phyloP scores from a whole-genome alignment of 2,888 invertebrate genomes.

The Drosophila pegasa region DNA sequence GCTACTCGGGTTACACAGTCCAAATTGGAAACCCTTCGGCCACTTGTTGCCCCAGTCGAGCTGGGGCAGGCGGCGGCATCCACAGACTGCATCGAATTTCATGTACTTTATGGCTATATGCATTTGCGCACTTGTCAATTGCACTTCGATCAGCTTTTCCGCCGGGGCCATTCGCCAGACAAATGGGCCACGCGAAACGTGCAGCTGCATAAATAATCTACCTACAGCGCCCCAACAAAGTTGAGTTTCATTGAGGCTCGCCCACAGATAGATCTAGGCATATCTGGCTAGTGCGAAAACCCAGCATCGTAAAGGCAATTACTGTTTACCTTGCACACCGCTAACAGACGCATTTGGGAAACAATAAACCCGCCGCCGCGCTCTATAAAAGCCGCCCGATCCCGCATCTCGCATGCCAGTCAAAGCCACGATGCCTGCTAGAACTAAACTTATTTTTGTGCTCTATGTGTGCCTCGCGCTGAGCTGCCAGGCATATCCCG shows the following conservation, averaged over 20 bases:
- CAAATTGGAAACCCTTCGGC: constrained; percentile 48
- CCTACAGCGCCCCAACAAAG: constrained; percentile 1
- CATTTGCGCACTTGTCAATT: constrained; percentile 76
- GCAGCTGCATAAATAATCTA: constrained; percentile 77
- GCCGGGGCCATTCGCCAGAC: constrained; percentile 48
- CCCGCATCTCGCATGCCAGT: constrained; percentile 34
- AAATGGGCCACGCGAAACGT: constrained; percentile 62
- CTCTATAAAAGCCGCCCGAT: constrained; percentile 53
- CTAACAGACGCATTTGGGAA: constrained; percentile 7
- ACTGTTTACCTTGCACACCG: constrained; percentile 15
- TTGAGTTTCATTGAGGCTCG: constrained; percentile 31
- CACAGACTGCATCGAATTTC: constrained; percentile 59
- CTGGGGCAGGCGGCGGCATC: background rate
- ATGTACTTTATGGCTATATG: constrained; percentile 66
- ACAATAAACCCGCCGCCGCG: constrained; percentile 9
- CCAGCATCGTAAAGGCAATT: constrained; percentile 32
- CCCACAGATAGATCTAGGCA: constrained; percentile 9
- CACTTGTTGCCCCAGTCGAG: constrained; percentile 60
- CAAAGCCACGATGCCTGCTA: constrained; percentile 47
- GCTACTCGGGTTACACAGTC: constrained; percentile 46
- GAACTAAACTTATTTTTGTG: constrained; percentile 33
- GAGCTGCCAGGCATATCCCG: constrained; percentile 26
- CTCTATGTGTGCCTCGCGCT: constrained; percentile 39
- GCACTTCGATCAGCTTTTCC: constrained; percentile 51
- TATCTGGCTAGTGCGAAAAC: constrained; percentile 20